Conservation (phyloP, 2,797 vertebrate species). For the Salarias fasciatus region DNA sequence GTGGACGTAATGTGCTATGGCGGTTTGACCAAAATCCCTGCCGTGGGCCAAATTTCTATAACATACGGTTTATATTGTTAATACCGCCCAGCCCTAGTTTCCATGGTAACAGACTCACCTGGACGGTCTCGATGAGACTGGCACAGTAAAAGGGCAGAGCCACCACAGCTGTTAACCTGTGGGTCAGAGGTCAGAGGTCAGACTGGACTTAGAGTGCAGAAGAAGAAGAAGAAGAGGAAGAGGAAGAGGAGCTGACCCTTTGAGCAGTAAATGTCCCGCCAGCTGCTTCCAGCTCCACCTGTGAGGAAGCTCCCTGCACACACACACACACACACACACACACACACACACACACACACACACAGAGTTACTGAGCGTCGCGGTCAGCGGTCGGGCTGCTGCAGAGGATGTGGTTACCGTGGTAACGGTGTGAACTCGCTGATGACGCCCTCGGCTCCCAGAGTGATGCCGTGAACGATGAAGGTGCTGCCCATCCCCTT, state of each 20-base stretch:
- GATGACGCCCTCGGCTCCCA: conserved; percentile 95
- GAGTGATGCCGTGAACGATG: conserved; percentile 93
- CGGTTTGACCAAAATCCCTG: too few species aligned
- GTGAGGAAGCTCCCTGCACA: conserved; percentile 89
- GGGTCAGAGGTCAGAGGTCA: conserved; percentile 6
- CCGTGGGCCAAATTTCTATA: too few species aligned
- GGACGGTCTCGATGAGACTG: conserved; percentile 96
- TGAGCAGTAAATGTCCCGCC: conserved; percentile 90
- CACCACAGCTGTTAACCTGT: conserved; percentile 89
- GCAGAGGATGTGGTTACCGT: conserved; percentile 81
- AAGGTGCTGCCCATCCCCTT: conserved; percentile 99
- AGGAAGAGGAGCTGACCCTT: conserved; percentile 86
- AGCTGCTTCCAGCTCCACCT: conserved; percentile 92
- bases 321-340: not conserved
- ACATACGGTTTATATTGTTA: too few species aligned
- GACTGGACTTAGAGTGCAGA: not conserved
- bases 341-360: not conserved
- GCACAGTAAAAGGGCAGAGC: conserved; percentile 97
- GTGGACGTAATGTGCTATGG: too few species aligned
- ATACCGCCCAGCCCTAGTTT: too few species aligned
- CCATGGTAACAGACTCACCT: too few species aligned
- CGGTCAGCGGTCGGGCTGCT: too few species aligned
- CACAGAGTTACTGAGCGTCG: too few species aligned
- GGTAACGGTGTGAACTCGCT: conserved; percentile 95
- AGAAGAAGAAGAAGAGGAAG: not conserved